phyloP scores from a whole-genome alignment of 2,797 vertebrate genomes.

The Trichosurus vulpecula region DNA sequence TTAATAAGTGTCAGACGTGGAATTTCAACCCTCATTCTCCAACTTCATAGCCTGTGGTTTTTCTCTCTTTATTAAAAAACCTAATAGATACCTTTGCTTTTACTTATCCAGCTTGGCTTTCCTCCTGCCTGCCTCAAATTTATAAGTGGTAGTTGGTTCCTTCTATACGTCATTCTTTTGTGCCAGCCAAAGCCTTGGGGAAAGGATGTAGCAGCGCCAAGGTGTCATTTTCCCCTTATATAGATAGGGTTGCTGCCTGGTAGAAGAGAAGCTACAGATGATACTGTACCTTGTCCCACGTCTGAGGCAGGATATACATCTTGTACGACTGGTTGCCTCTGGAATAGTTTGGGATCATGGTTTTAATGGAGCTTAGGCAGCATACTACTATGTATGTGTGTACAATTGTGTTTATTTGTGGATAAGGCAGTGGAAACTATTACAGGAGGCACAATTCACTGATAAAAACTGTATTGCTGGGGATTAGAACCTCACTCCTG shows the following conservation, averaged over 20 bases:
- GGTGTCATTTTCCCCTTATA: conserved; percentile 8
- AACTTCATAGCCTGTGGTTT: background rate
- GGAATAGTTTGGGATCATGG: background rate
- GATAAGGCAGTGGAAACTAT: conserved; percentile 17
- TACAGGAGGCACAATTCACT: conserved; percentile 14
- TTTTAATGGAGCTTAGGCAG: background rate
- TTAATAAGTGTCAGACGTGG: background rate
- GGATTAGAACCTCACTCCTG: conserved; percentile 27
- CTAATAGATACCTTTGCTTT: background rate
- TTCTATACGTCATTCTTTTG: background rate
- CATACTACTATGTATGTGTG: background rate
- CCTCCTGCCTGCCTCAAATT: background rate
- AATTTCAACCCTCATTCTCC: background rate
- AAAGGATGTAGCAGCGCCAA: conserved; percentile 11
- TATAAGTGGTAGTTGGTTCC: background rate
- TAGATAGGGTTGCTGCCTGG: background rate
- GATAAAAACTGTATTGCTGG: conserved; percentile 36
- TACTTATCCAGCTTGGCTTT: background rate
- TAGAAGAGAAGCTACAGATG: background rate
- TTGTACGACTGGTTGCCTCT: conserved; percentile 31
- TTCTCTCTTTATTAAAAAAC: background rate
- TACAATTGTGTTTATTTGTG: background rate
- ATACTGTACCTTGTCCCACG: background rate
- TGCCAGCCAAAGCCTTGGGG: background rate
- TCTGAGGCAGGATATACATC: conserved; percentile 41